Percentiles rank a stretch among this genome's conserved stretches.
phyloP scores from a whole-genome alignment of 2,113 vertebrate genomes.

The Calypte anna region DNA sequence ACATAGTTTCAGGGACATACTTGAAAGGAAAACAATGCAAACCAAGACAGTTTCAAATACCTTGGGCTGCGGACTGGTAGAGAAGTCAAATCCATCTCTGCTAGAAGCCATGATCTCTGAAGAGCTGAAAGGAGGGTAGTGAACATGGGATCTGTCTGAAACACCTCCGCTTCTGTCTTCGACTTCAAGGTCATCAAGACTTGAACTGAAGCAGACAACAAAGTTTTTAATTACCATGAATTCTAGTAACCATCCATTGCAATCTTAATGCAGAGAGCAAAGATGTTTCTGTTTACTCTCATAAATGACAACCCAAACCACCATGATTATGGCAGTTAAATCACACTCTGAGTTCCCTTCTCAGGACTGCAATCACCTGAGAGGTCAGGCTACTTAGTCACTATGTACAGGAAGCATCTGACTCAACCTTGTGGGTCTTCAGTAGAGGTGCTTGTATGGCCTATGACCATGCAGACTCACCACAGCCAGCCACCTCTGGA shows the following conservation, averaged over 20 bases:
- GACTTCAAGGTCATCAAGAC: slow-evolving; percentile 88
- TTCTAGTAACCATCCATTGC: not conserved
- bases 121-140: slow-evolving; percentile 53
- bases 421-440: rapidly evolving
- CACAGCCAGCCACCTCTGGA: not conserved
- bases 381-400: not conserved
- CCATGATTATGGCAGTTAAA: not conserved
- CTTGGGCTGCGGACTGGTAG: slow-evolving; percentile 73
- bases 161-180: slow-evolving; percentile 80
- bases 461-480: rapidly evolving
- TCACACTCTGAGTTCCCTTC: not conserved
- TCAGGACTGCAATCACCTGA: not conserved
- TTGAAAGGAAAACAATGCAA: not conserved
- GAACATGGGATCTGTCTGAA: not conserved
- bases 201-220: slow-evolving; percentile 77
- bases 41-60: slow-evolving; percentile 69
- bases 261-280: not conserved
- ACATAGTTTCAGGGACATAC: not conserved
- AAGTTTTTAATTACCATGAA: not conserved
- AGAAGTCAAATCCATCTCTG: slow-evolving; percentile 74
- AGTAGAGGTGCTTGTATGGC: not conserved
- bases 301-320: not conserved
- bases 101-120: slow-evolving; percentile 50
- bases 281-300: not conserved
- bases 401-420: not conserved